phyloP scores from a whole-genome alignment of 2,797 vertebrate genomes.

The Labeo calbasu region DNA sequence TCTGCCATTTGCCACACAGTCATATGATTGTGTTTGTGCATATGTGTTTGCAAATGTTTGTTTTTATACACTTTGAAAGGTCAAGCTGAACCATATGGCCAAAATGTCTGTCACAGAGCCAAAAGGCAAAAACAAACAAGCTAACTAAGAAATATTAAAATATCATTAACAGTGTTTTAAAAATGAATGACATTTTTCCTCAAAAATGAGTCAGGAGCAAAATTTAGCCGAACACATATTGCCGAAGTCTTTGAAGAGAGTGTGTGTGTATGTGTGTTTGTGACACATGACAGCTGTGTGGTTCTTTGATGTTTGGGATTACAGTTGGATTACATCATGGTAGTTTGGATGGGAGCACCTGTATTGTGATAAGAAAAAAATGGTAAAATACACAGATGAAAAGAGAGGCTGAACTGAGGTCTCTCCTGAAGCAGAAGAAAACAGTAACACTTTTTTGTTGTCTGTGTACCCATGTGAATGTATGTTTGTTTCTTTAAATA shows the following conservation, averaged over 20 bases:
- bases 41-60: constrained; percentile 28
- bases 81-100: constrained; percentile 23
- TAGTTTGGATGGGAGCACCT: constrained; percentile 53
- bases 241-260: constrained; percentile 41
- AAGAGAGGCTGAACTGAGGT: constrained; percentile 34
- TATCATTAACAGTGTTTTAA: constrained; percentile 8
- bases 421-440: constrained; percentile 14
- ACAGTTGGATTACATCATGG: constrained; percentile 63
- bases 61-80: constrained; percentile 11
- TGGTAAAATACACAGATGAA: constrained; percentile 45
- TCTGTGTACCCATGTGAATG: background rate
- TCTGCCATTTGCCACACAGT: background rate
- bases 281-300: constrained; percentile 42
- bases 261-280: constrained; percentile 36
- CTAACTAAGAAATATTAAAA: constrained; percentile 2
- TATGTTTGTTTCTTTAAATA: background rate
- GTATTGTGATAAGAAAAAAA: constrained; percentile 41
- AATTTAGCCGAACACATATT: constrained; percentile 37
- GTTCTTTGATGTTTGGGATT: constrained; percentile 62
- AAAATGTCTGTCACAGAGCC: constrained; percentile 29
- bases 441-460: background rate
- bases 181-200: constrained; percentile 4
- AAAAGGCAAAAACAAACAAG: constrained; percentile 38
- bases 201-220: constrained; percentile 1
- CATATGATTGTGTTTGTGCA: constrained; percentile 10